phyloP scores from a whole-genome alignment of 2,113 vertebrate genomes.

The Xiphias gladius region DNA sequence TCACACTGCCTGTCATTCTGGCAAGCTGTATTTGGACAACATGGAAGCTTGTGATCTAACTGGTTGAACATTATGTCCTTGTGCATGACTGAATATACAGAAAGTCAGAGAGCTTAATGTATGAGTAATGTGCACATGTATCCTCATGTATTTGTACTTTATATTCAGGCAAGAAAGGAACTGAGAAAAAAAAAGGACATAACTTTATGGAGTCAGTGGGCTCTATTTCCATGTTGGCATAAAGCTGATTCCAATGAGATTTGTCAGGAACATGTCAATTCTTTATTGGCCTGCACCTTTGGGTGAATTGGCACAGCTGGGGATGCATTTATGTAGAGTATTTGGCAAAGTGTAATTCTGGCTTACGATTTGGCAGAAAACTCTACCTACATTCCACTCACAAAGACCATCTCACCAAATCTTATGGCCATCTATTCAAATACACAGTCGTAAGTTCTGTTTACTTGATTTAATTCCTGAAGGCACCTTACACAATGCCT shows the following conservation, averaged over 20 bases:
- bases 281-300: constrained; percentile 22
- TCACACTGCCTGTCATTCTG: constrained; percentile 66
- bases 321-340: background rate
- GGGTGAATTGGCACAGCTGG: constrained; percentile 16
- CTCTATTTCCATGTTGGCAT: constrained; percentile 39
- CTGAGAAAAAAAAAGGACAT: background rate
- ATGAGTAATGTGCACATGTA: background rate
- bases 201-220: constrained; percentile 13
- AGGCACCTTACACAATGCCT: background rate
- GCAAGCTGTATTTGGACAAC: constrained; percentile 72
- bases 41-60: constrained; percentile 36
- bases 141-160: constrained; percentile 5
- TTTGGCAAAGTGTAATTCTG: constrained; percentile 21
- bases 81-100: constrained; percentile 34
- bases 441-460: background rate
- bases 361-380: background rate
- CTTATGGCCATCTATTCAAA: constrained; percentile 2
- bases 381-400: background rate
- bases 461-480: background rate
- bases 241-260: constrained; percentile 8
- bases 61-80: constrained; percentile 58
- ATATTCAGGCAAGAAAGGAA: background rate
- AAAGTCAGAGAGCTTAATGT: constrained; percentile 24
- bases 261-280: constrained; percentile 18
- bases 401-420: constrained; percentile 21